phyloP scores from a whole-genome alignment of 2,797 vertebrate genomes.

The Bradypodion ventrale region DNA sequence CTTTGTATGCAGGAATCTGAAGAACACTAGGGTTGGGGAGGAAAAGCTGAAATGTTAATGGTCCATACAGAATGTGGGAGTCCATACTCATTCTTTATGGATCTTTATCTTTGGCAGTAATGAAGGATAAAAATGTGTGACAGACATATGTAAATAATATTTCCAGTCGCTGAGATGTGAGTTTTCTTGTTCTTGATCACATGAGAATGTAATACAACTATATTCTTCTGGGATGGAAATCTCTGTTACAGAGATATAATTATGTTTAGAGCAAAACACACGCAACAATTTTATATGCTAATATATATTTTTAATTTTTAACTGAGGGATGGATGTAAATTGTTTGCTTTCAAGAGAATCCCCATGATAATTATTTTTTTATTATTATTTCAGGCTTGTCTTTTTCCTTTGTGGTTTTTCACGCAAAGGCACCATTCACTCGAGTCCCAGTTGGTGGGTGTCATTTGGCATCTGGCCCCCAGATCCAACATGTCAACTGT shows the following conservation, averaged over 20 bases:
- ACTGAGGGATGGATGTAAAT: no score
- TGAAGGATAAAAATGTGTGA: no score
- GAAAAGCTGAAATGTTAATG: neutral
- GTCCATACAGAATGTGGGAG: no score
- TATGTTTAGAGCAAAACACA: neutral
- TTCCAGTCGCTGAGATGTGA: neutral
- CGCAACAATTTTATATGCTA: neutral
- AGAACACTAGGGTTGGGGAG: neutral
- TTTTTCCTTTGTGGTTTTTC: slow-evolving; percentile 3
- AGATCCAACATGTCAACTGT: neutral
- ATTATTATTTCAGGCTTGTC: neutral
- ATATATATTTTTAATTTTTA: no score
- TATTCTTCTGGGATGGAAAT: neutral
- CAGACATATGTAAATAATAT: neutral
- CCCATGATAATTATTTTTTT: fast-evolving
- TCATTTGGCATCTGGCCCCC: neutral
- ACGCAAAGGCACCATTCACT: neutral
- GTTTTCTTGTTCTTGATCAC: neutral
- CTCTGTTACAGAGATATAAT: neutral
- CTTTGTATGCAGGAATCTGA: neutral
- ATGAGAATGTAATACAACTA: neutral
- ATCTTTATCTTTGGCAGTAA: no score
- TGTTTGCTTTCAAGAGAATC: slow-evolving; percentile 12
- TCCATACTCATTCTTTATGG: no score
- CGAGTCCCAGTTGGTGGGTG: neutral